phyloP scores from a whole-genome alignment of 2,888 invertebrate genomes.

The Ceraclea dissimilis region DNA sequence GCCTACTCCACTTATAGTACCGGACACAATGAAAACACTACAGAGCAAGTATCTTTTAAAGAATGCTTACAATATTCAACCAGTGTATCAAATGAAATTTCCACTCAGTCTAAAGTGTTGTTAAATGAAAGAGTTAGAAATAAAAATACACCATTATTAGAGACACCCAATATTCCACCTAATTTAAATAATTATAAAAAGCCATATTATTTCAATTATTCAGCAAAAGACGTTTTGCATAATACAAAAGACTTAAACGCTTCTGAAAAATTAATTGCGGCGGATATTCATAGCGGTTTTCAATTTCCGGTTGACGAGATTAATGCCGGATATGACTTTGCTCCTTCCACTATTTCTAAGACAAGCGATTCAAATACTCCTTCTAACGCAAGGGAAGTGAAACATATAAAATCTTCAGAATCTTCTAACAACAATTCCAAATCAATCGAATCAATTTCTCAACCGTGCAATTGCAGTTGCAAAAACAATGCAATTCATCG shows the following conservation, averaged over 20 bases:
- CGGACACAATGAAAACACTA: not conserved
- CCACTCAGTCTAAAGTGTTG: not conserved
- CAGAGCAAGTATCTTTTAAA: not conserved
- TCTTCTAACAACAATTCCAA: no score
- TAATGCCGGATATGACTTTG: not conserved
- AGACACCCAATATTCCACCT: constrained; percentile 6
- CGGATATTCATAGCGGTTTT: not conserved
- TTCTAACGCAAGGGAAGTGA: no score
- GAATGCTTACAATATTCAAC: not conserved
- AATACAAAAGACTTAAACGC: not conserved
- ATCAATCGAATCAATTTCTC: no score
- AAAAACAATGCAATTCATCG: no score
- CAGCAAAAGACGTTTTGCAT: not conserved
- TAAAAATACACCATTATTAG: constrained; percentile 10
- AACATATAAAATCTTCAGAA: no score
- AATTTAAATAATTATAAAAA: not conserved
- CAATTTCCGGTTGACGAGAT: constrained; percentile 5
- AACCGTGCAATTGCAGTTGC: no score
- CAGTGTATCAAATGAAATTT: no score
- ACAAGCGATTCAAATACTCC: not conserved
- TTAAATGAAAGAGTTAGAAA: not conserved
- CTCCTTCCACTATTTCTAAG: not conserved
- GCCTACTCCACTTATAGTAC: not conserved
- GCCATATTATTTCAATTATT: not conserved
- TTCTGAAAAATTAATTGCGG: not conserved